Conservation (phyloP, 2,797 vertebrate genomes). For the Macroramphosus scolopax region DNA sequence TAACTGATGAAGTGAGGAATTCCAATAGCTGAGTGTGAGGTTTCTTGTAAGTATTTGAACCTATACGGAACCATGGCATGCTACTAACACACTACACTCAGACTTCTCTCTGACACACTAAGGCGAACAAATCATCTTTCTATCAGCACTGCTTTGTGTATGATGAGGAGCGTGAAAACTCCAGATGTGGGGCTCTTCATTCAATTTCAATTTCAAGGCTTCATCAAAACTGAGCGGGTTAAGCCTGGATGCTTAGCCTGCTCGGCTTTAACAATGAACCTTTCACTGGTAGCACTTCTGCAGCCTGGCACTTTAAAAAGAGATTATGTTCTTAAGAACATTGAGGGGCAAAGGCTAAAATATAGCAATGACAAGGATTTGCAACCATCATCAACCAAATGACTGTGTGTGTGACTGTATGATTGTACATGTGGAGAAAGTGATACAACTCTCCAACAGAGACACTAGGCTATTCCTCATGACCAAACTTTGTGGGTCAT, state of each 20-base stretch:
- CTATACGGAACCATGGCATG: no score
- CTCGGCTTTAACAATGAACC: slow-evolving; percentile 43
- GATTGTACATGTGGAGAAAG: slow-evolving; percentile 5
- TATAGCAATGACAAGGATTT: slow-evolving; percentile 50
- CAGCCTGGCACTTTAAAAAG: slow-evolving; percentile 49
- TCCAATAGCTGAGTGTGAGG: background rate
- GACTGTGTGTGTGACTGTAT: slow-evolving; percentile 12
- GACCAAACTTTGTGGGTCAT: slow-evolving; percentile 10
- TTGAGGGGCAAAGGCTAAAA: slow-evolving; percentile 55
- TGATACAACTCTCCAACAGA: slow-evolving; percentile 4
- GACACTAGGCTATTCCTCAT: background rate
- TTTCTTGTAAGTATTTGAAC: no score
- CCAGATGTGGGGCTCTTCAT: slow-evolving; percentile 32
- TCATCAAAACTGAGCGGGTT: slow-evolving; percentile 31
- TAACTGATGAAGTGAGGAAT: slow-evolving; percentile 9
- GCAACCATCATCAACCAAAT: slow-evolving; percentile 24
- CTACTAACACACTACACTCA: background rate
- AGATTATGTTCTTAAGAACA: slow-evolving; percentile 57
- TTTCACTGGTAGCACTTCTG: slow-evolving; percentile 46
- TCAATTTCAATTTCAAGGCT: slow-evolving; percentile 18
- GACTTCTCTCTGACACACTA: slow-evolving; percentile 16
- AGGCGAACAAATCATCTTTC: slow-evolving; percentile 47
- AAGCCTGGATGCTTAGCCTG: slow-evolving; percentile 36
- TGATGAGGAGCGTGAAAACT: slow-evolving; percentile 43
- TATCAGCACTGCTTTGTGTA: slow-evolving; percentile 19